Conservation (phyloP, 2,888 invertebrate species). For the Slavum lentiscoides region DNA sequence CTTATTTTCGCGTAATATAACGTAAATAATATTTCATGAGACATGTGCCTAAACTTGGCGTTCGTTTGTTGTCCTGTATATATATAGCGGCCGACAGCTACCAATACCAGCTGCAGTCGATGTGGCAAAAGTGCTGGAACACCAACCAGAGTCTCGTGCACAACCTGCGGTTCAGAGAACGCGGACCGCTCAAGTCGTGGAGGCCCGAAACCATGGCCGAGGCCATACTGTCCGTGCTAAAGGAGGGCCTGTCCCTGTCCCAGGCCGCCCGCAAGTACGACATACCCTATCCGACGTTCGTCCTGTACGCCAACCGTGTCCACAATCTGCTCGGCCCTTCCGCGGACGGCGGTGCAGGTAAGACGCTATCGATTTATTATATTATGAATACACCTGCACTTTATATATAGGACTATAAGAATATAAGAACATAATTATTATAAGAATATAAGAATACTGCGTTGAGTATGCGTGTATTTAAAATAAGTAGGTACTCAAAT, state of each 20-base stretch:
- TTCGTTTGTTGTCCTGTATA: slow-evolving; percentile 5
- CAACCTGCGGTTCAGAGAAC: slow-evolving; percentile 86
- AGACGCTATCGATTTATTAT: neutral
- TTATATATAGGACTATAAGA: too few species aligned
- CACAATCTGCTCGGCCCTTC: slow-evolving; percentile 94
- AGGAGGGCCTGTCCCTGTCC: slow-evolving; percentile 84
- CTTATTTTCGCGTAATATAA: too few species aligned
- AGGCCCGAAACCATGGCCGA: slow-evolving; percentile 93
- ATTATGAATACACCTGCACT: too few species aligned
- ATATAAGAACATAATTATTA: too few species aligned
- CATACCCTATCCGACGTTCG: slow-evolving; percentile 92
- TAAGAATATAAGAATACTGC: too few species aligned
- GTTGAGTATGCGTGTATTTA: too few species aligned
- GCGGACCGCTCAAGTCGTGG: slow-evolving; percentile 91
- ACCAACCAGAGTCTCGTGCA: slow-evolving; percentile 89
- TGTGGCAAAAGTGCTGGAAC: slow-evolving; percentile 97
- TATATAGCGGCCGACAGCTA: slow-evolving; percentile 80
- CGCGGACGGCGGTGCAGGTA: slow-evolving; percentile 86
- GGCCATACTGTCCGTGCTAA: slow-evolving; percentile 88
- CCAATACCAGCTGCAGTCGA: slow-evolving; percentile 90
- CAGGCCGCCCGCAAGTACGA: slow-evolving; percentile 92
- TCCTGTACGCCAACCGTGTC: slow-evolving; percentile 87
- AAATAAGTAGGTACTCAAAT: too few species aligned
- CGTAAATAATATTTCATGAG: too few species aligned
- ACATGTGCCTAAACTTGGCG: neutral